phyloP scores from a whole-genome alignment of 2,888 invertebrate species.

The Noctua janthina region DNA sequence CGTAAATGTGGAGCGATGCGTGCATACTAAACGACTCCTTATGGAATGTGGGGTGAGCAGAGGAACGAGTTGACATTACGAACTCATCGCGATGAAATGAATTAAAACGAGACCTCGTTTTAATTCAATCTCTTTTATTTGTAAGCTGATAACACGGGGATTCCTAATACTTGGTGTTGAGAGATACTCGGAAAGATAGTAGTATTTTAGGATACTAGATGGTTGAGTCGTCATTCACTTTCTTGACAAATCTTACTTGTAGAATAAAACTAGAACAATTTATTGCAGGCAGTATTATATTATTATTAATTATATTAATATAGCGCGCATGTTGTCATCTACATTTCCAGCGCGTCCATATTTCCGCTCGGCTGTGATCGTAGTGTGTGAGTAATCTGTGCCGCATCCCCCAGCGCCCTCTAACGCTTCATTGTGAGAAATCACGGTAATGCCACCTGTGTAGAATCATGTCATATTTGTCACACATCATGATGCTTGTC shows the following conservation, averaged over 20 bases:
- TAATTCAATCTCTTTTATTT: constrained; percentile 18
- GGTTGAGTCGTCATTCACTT: not conserved
- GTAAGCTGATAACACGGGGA: not conserved
- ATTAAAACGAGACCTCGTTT: not conserved
- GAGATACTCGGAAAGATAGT: not conserved
- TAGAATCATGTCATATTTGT: not conserved
- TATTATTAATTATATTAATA: not conserved
- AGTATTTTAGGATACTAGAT: not conserved
- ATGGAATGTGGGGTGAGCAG: not conserved
- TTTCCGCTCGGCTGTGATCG: not conserved
- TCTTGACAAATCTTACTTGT: no score
- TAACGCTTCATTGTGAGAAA: not conserved
- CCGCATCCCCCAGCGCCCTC: not conserved
- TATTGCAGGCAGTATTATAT: not conserved
- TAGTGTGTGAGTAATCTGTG: not conserved
- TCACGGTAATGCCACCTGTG: not conserved
- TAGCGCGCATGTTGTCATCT: constrained; percentile 1
- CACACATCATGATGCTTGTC: not conserved
- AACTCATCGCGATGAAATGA: not conserved
- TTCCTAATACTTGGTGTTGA: not conserved
- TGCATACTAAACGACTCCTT: constrained; percentile 38
- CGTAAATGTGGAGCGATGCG: constrained; percentile 41
- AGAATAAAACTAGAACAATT: not conserved
- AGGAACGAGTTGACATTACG: not conserved
- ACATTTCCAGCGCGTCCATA: not conserved